phyloP scores from a whole-genome alignment of 2,888 invertebrate species.

The Acronicta aceris region DNA sequence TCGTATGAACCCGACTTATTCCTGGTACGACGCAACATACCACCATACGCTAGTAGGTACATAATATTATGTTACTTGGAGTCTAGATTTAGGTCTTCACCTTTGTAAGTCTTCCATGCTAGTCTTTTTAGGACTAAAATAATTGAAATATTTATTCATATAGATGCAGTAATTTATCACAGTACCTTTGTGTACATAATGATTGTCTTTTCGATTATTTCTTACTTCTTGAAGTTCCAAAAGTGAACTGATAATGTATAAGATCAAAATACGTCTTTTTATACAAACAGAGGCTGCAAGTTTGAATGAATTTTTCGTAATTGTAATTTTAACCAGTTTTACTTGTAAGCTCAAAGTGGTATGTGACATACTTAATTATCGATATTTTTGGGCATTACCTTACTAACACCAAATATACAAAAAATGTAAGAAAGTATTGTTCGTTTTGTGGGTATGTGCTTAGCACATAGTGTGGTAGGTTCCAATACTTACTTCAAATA shows the following conservation, averaged over 20 bases:
- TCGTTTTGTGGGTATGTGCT: not conserved
- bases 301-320: constrained; percentile 29
- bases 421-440: not conserved
- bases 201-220: not conserved
- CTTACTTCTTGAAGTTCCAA: constrained; percentile 16
- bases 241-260: constrained; percentile 36
- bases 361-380: constrained; percentile 11
- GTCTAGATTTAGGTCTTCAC: too few species aligned
- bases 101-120: too few species aligned
- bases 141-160: too few species aligned
- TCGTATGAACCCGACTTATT: too few species aligned
- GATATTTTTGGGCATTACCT: not conserved
- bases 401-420: not conserved
- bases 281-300: constrained; percentile 10
- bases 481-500: too few species aligned
- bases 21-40: too few species aligned
- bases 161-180: too few species aligned
- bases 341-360: constrained; percentile 9
- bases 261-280: constrained; percentile 22
- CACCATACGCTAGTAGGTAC: too few species aligned
- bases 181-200: constrained; percentile 34
- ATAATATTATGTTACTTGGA: too few species aligned
- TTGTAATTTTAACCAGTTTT: constrained; percentile 33
- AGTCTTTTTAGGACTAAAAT: too few species aligned
- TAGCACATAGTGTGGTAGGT: not conserved